Percentiles rank a stretch among this genome's conserved stretches.
Conservation (phyloP, 2,113 vertebrate genomes). For the Nibea albiflora region DNA sequence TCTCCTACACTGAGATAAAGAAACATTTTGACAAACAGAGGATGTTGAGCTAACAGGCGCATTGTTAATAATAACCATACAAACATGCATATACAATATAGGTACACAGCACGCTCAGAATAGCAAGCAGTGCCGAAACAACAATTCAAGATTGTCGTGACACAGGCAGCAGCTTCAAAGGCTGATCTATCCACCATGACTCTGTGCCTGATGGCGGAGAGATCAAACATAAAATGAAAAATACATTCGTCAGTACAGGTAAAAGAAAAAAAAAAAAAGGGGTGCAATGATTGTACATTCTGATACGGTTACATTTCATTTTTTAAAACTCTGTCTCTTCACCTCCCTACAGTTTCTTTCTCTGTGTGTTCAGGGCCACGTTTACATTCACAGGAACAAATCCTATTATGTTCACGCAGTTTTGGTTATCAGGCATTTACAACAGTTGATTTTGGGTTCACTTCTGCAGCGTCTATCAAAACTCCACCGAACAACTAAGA, state of each 20-base stretch:
- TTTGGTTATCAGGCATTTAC: not conserved
- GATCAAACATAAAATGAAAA: conserved; percentile 40
- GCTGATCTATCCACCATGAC: conserved; percentile 37
- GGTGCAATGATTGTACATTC: not conserved
- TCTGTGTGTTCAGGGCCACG: not conserved
- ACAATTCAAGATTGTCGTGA: conserved; percentile 8
- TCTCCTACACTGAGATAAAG: not conserved
- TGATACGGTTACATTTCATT: conserved; percentile 21
- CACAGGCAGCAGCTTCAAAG: conserved; percentile 49
- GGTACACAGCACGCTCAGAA: not conserved
- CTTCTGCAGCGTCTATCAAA: not conserved
- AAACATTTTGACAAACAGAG: not conserved
- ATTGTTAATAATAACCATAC: conserved; percentile 18
- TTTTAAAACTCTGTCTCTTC: not conserved
- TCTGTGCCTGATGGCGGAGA: conserved; percentile 13
- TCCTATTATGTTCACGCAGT: not conserved
- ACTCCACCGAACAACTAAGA: not conserved
- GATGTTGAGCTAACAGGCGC: not conserved
- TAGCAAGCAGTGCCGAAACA: conserved; percentile 8
- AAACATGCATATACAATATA: conserved; percentile 4
- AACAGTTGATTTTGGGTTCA: not conserved
- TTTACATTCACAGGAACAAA: not conserved
- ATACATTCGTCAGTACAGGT: conserved; percentile 17
- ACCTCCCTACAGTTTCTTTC: not conserved
- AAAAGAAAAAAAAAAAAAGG: conserved; percentile 9